Base-by-base conservation (phyloP, 1,140 invertebrate genomes). In the Drosophila baimaii region DNA sequence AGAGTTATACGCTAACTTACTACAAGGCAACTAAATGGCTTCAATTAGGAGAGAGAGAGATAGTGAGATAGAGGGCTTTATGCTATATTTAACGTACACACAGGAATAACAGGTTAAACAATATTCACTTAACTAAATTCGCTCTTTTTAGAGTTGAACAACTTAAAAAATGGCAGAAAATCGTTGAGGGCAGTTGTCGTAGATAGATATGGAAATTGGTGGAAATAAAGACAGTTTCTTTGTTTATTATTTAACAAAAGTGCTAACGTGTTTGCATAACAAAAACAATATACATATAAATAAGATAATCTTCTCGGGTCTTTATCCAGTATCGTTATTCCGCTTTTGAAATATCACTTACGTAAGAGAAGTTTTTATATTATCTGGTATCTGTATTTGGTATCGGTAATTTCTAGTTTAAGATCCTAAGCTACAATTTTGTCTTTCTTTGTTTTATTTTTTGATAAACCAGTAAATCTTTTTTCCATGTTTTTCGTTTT, bases 11-110 rank as follows among this genome's bases (percentile, higher is more conserved):
- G 76, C 83, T 88, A 88, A 88, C 79, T 84, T 89, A 89, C 89
- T 91, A 91, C 89, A 91, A 91, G 89, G 89, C 89, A 91, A 91
- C 89, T 91, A 91, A 91, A 91, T 81, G 89, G 90, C 84, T 86
- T 86, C 66, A 88, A 86, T 88, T 56, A 83, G 79, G 63, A 77
- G 76, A 68, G 27, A 51, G 39, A 41, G 33, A n/a, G 44, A 27
- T n/a, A n/a, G n/a, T n/a, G 76, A 68, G 27, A 51, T n/a, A 41
- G 33, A n/a, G 44, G 17, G 37, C 31, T 43, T 69, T 61, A 41
- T 75, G 70, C 62, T 86, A 51, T 59, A 51, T 59, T 13, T 63
- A 77, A 80, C 66, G 47, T 58, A 70, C 46, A 63, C 41, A 59
- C n/a, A 49, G 61, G 25, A 55, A 59, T 66, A 73, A 81, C 58